Evolutionary conservation across 2,113 vertebrate species (phyloP), one percentile per base, ranked within the genome.

Genomic region (Peucedramus taeniatus): DNA sequence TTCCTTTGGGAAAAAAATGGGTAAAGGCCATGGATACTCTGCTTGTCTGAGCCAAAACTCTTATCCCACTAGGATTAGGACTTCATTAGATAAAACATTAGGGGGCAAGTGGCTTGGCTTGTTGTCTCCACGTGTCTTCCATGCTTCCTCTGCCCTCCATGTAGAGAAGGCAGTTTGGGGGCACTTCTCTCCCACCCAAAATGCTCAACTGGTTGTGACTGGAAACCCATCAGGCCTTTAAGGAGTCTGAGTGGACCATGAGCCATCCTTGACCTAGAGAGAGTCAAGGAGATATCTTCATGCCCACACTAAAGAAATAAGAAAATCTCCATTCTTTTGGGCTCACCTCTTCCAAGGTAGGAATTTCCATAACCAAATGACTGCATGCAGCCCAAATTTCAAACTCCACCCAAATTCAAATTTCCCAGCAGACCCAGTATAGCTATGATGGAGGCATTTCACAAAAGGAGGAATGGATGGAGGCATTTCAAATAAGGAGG

Each of bases 241-340:
- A 61, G 37, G 10, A 50, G 10, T 66, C 10, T 42, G 15, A 64
- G 44, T 18, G 23, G 15, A 90, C 20, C 23, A 19, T 23, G 39
- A 82, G 30, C 23, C 14, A 28, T 26, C 37, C 18, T 28, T 77
- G 70, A 33, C 24, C 22, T 45, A 53, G 10, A 18, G 5, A 74
- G 28, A 51, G 21, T 15, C 28, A 35, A 70, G 54, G n/a, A 66
- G 15, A 27, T 66, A 8, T 54, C 33, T 65, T 65, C 64, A 22
- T 42, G 19, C 10, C 9, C 13, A 6, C 0, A 0, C 27, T 37
- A 87, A 82, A 87, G 12, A 28, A 70, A 42, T 21, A 1, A 4
- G 69, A 50, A 59, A 51, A n/a, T 35, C 37, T 28, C 3, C 30
- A 5, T 71, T 77, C 9, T 10, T 82, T 87, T 53, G 40, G 10